Percentiles rank a stretch among this genome's conserved stretches.
phyloP scores from a whole-genome alignment of 2,888 invertebrate genomes.

The Liopterus haemorrhoidalis region DNA sequence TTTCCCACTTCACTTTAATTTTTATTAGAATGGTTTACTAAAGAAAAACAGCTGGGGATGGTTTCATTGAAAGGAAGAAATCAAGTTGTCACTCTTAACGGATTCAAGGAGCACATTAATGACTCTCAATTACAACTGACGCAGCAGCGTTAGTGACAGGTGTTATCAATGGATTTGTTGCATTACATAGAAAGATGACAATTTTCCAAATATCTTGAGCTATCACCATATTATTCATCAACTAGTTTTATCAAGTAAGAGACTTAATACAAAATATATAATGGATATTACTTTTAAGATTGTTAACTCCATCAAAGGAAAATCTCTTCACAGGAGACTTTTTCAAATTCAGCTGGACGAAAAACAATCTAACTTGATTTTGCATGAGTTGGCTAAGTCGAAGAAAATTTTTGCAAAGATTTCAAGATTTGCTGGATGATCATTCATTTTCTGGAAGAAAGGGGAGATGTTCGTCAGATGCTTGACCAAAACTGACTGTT shows the following conservation, averaged over 20 bases:
- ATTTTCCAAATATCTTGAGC: conserved; percentile 24
- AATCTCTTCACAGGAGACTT: conserved; percentile 24
- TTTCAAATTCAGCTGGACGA: conserved; percentile 26
- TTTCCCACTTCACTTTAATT: no score
- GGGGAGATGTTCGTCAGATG: no score
- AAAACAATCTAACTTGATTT: conserved; percentile 22
- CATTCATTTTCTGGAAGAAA: no score
- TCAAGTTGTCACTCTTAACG: no score
- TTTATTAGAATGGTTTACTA: no score
- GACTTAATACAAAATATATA: conserved; percentile 20
- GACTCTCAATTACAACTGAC: conserved; percentile 27
- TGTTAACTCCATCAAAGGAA: conserved; percentile 27
- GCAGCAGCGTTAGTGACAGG: conserved; percentile 25
- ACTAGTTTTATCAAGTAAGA: conserved; percentile 23
- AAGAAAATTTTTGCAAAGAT: conserved; percentile 26
- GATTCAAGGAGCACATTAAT: no score
- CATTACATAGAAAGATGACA: conserved; percentile 21
- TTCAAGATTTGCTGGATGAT: conserved; percentile 26
- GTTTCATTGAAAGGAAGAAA: no score
- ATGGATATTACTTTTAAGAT: conserved; percentile 25
- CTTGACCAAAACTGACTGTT: no score
- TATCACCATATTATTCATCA: conserved; percentile 26
- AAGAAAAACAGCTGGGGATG: no score
- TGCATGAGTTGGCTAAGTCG: conserved; percentile 26
- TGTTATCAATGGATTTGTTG: conserved; percentile 26